Base-by-base conservation (phyloP, 2,888 invertebrate genomes). In the Eupithecia insigniata region DNA sequence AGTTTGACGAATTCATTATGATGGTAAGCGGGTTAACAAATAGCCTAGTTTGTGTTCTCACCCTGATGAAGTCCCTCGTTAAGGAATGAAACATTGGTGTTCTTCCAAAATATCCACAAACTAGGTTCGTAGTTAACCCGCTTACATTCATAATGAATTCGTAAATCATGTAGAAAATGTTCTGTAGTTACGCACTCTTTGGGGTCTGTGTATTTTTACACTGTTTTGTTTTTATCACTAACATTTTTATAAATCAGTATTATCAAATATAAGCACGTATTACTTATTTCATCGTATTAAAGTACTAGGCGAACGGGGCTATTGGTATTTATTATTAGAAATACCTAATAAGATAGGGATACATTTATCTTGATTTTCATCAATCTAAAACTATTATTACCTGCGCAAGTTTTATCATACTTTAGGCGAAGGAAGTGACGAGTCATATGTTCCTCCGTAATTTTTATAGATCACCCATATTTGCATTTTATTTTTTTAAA, bases 211-310 rank as follows among this genome's bases (percentile, higher is more conserved):
- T 34, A 34, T 34, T 22, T 60, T 30, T 7, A 60, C 10, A 14
- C 16, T 60, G 60, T 60, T 18, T 30, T 28, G 30, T 60, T 30
- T 30, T 30, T 30, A 60, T 2, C 0, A 60, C 16, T 60, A 16
- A 30, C 60, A 60, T 18, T 51, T 30, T 60, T 30, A 18, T 30
- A 30, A 60, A 30, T 60, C 60, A 60, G 60, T 60, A 60, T 60
- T 60, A 60, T 60, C 18, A 60, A 30, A 30, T 60, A 18, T 30
- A 60, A 18, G 30, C 28, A 30, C 22, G 18, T 30, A 60, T 60
- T 30, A 60, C 8, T 10, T 12, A 55, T 55, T 55, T 55, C 55
- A 26, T 55, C 26, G 55, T 55, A 26, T 26, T 26, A 4, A 26
- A 55, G 22, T 51, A 51, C 10, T 55, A 55, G 8, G 12, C 26